Conservation (phyloP, 2,888 invertebrate genomes). For the Euzetes globulus region DNA sequence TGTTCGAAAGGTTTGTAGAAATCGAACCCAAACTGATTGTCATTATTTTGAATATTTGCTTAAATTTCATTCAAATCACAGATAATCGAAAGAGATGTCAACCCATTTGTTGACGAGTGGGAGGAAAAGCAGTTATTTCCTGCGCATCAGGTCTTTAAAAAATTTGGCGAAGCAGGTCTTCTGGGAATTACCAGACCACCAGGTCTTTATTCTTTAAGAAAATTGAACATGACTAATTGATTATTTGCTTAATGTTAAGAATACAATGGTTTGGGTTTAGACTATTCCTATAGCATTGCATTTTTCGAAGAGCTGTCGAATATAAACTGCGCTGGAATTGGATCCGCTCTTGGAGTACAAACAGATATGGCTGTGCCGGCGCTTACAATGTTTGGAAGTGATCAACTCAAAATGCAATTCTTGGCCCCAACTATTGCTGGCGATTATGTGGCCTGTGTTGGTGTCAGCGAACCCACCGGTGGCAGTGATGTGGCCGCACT, state of each 20-base stretch:
- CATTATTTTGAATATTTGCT: too few species aligned
- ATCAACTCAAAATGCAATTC: slow-evolving; percentile 50
- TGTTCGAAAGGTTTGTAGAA: slow-evolving; percentile 37
- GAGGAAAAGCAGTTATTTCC: slow-evolving; percentile 51
- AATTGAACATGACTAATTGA: background rate
- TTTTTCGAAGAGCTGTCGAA: slow-evolving; percentile 52
- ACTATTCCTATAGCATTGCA: slow-evolving; percentile 53
- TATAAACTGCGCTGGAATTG: slow-evolving; percentile 52
- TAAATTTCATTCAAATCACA: slow-evolving; percentile 41
- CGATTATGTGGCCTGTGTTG: slow-evolving; percentile 52
- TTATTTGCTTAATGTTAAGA: slow-evolving; percentile 44
- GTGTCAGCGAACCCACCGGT: slow-evolving; percentile 52
- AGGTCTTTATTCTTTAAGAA: slow-evolving; percentile 15
- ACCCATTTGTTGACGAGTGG: slow-evolving; percentile 54
- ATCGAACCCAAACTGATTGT: too few species aligned
- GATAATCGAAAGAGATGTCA: slow-evolving; percentile 53
- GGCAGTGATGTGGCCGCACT: slow-evolving; percentile 54
- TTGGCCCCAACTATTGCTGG: slow-evolving; percentile 51
- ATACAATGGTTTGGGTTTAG: slow-evolving; percentile 54
- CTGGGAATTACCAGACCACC: slow-evolving; percentile 53
- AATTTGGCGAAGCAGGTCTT: slow-evolving; percentile 52
- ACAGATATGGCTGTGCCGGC: slow-evolving; percentile 56
- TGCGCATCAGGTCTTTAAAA: slow-evolving; percentile 53
- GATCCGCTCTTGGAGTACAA: slow-evolving; percentile 51
- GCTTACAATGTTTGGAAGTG: slow-evolving; percentile 50